Percentiles rank a stretch among this genome's conserved stretches.
These are phyloP conservation scores for Galemys pyrenaicus DNA, from an alignment of 2,113 vertebrate genomes.

Conservation along the genomic window DNA sequence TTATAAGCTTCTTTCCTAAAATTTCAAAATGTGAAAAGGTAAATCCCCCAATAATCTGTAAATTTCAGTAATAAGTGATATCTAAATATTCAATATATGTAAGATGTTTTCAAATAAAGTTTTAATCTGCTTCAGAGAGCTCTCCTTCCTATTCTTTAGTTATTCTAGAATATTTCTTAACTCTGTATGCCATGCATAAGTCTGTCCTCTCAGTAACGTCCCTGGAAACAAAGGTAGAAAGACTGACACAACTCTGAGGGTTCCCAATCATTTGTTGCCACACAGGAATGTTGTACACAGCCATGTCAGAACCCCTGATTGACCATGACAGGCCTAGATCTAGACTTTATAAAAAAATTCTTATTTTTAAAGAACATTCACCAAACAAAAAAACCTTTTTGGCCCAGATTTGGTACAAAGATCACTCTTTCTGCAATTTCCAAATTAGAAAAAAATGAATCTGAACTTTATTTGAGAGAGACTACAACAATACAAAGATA, in stretches of 20 bases:
- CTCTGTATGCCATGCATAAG: not conserved
- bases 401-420: not conserved
- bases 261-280: not conserved
- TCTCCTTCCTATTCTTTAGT: not conserved
- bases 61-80: not conserved
- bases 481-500: not conserved
- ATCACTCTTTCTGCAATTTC: not conserved
- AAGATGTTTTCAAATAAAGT: constrained; percentile 26
- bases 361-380: constrained; percentile 9
- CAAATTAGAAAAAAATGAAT: not conserved
- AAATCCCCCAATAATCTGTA: not conserved
- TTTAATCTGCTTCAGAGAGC: not conserved
- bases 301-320: not conserved
- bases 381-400: constrained; percentile 33
- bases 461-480: not conserved
- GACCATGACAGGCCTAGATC: not conserved
- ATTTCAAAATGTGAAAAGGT: constrained; percentile 30
- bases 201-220: not conserved
- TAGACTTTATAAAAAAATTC: constrained; percentile 32
- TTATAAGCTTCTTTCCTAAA: not conserved
- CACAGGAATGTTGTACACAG: not conserved
- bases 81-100: not conserved
- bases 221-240: not conserved
- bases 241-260: not conserved
- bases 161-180: not conserved